Conservation (phyloP, 2,113 vertebrate genomes). For the Meriones unguiculatus region DNA sequence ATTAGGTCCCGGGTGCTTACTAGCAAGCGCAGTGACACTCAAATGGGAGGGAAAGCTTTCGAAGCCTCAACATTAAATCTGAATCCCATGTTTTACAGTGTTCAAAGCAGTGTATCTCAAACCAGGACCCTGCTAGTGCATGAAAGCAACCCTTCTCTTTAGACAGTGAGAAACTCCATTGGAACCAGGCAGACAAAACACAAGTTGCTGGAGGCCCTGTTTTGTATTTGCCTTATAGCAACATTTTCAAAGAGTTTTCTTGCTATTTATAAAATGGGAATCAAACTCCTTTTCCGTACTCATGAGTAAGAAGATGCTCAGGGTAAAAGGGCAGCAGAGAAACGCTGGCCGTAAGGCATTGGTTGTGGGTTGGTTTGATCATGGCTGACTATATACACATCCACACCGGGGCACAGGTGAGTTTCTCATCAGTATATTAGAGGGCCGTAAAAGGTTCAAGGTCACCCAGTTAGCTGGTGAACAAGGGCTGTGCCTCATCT, state of each 20-base stretch:
- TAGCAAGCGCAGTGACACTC: background rate
- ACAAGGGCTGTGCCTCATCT: background rate
- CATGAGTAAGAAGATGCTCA: background rate
- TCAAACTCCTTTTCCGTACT: background rate
- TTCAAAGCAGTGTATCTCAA: background rate
- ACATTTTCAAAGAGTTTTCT: background rate
- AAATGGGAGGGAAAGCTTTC: background rate
- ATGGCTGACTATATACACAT: background rate
- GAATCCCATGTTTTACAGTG: background rate
- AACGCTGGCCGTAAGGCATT: background rate
- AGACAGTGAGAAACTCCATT: background rate
- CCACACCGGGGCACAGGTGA: background rate
- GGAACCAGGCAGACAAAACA: background rate
- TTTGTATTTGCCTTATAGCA: background rate
- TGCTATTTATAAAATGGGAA: background rate
- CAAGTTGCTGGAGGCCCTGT: background rate
- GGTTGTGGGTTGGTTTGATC: background rate
- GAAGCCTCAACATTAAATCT: background rate
- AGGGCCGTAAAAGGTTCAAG: background rate
- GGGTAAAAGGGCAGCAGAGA: background rate
- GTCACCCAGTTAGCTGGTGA: background rate
- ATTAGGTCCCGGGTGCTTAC: background rate
- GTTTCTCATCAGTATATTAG: background rate
- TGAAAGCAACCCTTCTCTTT: background rate
- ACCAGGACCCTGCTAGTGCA: background rate